These are phyloP conservation scores for Diadegma fenestrale DNA, from an alignment of 2,888 invertebrate genomes.

Conservation along the genomic window DNA sequence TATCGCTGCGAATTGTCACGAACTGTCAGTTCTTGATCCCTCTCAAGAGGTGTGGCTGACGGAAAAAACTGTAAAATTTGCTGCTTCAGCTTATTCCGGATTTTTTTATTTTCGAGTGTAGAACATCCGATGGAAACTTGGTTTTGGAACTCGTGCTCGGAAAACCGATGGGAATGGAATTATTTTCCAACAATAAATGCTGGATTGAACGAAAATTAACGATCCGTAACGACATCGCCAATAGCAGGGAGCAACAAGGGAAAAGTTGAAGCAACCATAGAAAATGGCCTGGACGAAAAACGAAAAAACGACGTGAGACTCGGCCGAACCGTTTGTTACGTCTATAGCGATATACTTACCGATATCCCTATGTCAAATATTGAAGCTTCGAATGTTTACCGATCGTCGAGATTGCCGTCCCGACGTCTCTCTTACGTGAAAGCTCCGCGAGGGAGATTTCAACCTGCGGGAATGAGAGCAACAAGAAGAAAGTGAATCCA, in stretches of 20 bases:
- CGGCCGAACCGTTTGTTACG: constrained; percentile 62
- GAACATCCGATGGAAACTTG: not conserved
- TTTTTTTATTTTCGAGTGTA: not conserved
- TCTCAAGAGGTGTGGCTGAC: too few relatives aligned
- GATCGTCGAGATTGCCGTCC: constrained; percentile 70
- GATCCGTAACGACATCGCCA: not conserved
- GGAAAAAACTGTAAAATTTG: too few relatives aligned
- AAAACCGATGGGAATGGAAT: not conserved
- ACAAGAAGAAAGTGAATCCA: constrained; percentile 30
- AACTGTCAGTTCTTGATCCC: too few relatives aligned
- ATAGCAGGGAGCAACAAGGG: not conserved
- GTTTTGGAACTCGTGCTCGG: not conserved
- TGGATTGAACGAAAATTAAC: constrained; percentile 5
- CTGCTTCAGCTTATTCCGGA: not conserved
- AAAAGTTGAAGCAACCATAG: constrained; percentile 21
- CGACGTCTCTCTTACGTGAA: constrained; percentile 59
- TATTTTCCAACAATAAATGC: constrained; percentile 12
- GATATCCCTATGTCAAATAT: constrained; percentile 71
- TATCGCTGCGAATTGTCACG: too few relatives aligned
- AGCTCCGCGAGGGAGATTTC: constrained; percentile 30
- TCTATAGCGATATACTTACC: constrained; percentile 62
- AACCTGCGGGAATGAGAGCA: constrained; percentile 26
- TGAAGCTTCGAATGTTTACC: constrained; percentile 68
- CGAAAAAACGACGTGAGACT: constrained; percentile 41
- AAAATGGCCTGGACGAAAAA: constrained; percentile 38